Evolutionary conservation across 2,888 invertebrate species (phyloP).

Genomic region (Polia nebulosa): DNA sequence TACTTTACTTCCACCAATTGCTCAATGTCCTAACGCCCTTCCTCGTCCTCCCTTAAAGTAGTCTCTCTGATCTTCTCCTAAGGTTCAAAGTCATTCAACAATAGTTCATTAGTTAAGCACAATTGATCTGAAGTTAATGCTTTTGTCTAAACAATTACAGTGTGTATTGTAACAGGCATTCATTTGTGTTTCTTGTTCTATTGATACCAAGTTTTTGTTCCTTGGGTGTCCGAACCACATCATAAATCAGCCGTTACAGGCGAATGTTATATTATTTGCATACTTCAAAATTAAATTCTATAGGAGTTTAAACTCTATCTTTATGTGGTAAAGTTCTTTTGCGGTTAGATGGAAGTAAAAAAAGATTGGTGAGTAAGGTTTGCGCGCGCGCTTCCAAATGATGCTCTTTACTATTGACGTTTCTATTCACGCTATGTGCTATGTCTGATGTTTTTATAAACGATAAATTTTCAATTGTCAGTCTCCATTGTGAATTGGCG

Average conservation of each 20-base stretch:
- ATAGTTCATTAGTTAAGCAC: slow-evolving; percentile 61
- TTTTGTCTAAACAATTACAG: slow-evolving; percentile 90
- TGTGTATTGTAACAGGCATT: slow-evolving; percentile 87
- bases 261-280: slow-evolving; percentile 69
- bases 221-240: slow-evolving; percentile 88
- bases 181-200: slow-evolving; percentile 89
- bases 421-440: slow-evolving; percentile 81
- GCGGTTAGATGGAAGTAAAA: slow-evolving; percentile 31
- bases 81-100: slow-evolving; percentile 58
- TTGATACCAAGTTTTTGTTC: slow-evolving; percentile 87
- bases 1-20: slow-evolving; percentile 60
- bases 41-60: slow-evolving; percentile 17
- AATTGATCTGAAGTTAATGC: slow-evolving; percentile 65
- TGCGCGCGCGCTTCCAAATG: slow-evolving; percentile 81
- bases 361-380: slow-evolving; percentile 61
- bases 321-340: slow-evolving; percentile 40
- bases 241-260: slow-evolving; percentile 87
- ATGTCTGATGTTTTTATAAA: slow-evolving; percentile 85
- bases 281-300: slow-evolving; percentile 51
- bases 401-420: slow-evolving; percentile 83
- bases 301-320: slow-evolving; percentile 69
- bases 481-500: slow-evolving; percentile 78
- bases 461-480: slow-evolving; percentile 85
- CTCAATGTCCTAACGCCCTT: slow-evolving; percentile 59
- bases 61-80: slow-evolving; percentile 21